Evolutionary conservation across 1,140 invertebrate genomes (phyloP).

Genomic region (Lysiphlebus fabarum): DNA sequence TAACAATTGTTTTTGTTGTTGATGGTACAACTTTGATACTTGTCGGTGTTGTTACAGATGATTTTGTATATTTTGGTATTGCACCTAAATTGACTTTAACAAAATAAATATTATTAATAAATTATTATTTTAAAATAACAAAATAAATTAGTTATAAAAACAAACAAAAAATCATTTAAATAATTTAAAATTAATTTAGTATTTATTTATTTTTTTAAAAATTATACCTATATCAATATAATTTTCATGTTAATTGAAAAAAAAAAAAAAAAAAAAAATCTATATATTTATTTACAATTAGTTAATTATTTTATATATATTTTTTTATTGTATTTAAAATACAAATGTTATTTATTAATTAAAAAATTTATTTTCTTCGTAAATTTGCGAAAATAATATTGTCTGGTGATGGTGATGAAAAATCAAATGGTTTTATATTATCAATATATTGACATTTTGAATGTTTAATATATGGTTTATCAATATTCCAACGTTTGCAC

Average conservation of each 20-base stretch:
- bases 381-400: slow-evolving; percentile 48
- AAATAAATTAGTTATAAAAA: no score
- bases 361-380: slow-evolving; percentile 30
- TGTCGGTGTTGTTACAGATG: slow-evolving; percentile 31
- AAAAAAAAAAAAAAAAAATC: no score
- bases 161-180: no score
- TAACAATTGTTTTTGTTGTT: slow-evolving; percentile 33
- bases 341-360: no score
- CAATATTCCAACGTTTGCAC: slow-evolving; percentile 44
- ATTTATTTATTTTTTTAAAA: no score
- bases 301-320: no score
- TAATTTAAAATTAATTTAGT: no score
- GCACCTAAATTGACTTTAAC: slow-evolving; percentile 32
- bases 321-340: no score
- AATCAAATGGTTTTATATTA: slow-evolving; percentile 54
- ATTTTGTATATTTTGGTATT: slow-evolving; percentile 34
- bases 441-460: slow-evolving; percentile 14
- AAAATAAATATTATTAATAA: not conserved
- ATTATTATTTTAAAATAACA: slow-evolving; percentile 12
- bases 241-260: no score
- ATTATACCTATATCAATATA: no score
- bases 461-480: slow-evolving; percentile 30
- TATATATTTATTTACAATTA: no score
- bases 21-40: slow-evolving; percentile 45
- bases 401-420: slow-evolving; percentile 63